A percentile compares a stretch with the other conserved stretches of the same genome.
phyloP scores from a whole-genome alignment of 2,888 invertebrate genomes.

The Aleiodes leptofemur region DNA sequence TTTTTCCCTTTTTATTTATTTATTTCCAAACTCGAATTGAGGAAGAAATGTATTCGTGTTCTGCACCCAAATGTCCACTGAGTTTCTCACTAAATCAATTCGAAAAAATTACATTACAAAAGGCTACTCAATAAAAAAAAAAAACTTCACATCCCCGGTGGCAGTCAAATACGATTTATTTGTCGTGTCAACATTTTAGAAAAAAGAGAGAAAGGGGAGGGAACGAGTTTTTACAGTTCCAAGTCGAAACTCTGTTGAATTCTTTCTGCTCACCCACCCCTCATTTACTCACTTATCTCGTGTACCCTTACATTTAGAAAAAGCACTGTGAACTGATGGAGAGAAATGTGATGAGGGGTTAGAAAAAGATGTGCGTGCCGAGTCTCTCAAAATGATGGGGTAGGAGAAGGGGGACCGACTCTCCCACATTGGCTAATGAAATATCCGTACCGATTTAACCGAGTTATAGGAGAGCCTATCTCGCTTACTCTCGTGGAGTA shows the following conservation, averaged over 20 bases:
- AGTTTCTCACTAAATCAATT: constrained; percentile 14
- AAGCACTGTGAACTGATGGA: constrained; percentile 13
- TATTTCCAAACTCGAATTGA: constrained; percentile 39
- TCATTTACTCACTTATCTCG: constrained; percentile 34
- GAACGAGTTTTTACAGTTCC: constrained; percentile 58
- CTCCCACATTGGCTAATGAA: constrained; percentile 68
- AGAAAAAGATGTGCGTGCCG: constrained; percentile 50
- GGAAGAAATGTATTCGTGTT: constrained; percentile 22
- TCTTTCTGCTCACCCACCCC: constrained; percentile 37
- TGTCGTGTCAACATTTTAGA: constrained; percentile 73
- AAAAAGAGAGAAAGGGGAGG: constrained; percentile 48
- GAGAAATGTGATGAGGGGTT: constrained; percentile 28
- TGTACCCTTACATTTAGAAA: constrained; percentile 27
- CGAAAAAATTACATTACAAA: constrained; percentile 25
- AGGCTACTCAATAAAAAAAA: constrained; percentile 13
- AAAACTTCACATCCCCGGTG: constrained; percentile 26
- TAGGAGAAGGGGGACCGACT: not conserved
- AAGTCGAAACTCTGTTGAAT: constrained; percentile 52
- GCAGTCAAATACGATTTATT: constrained; percentile 69
- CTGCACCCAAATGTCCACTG: constrained; percentile 25
- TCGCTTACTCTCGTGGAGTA: constrained; percentile 59
- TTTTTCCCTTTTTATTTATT: constrained; percentile 35
- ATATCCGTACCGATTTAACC: constrained; percentile 75
- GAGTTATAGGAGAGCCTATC: constrained; percentile 66
- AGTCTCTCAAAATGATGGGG: constrained; percentile 13